A percentile compares a stretch with the other conserved stretches of the same genome.
phyloP scores from a whole-genome alignment of 1,140 invertebrate genomes.

The Onthophagus taurus region DNA sequence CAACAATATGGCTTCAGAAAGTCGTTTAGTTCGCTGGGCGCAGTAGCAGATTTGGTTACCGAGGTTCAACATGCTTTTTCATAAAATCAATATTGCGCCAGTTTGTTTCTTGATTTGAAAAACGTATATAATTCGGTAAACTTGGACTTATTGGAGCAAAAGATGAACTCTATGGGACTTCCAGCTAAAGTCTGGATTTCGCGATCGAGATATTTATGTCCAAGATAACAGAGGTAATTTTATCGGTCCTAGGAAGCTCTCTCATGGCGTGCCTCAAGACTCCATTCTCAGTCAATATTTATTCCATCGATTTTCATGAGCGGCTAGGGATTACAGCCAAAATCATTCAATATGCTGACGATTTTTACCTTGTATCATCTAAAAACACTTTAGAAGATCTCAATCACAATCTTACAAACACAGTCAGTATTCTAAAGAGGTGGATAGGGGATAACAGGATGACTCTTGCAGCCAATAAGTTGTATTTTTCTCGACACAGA shows the following conservation, averaged over 20 bases:
- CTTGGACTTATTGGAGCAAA: neutral
- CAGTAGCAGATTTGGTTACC: neutral
- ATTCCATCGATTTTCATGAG: neutral
- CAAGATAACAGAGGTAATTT: neutral
- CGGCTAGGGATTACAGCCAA: neutral
- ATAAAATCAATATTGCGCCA: neutral
- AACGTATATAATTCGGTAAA: conserved; percentile 1
- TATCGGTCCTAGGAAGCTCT: neutral
- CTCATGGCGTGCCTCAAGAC: neutral
- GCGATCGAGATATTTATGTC: neutral
- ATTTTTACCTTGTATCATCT: neutral
- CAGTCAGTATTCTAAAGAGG: neutral
- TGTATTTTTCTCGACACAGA: conserved; percentile 1
- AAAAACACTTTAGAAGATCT: conserved; percentile 2
- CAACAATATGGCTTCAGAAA: conserved; percentile 10
- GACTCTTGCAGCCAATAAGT: neutral
- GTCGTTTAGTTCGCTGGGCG: neutral
- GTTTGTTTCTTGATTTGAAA: conserved; percentile 6
- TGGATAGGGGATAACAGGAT: neutral
- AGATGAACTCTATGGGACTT: neutral
- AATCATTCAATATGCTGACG: conserved; percentile 3
- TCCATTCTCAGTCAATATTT: neutral
- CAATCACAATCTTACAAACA: neutral
- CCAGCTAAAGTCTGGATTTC: neutral
- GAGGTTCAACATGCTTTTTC: neutral